Conservation (phyloP, 1,140 invertebrate genomes). For the Penaeus vannamei region DNA sequence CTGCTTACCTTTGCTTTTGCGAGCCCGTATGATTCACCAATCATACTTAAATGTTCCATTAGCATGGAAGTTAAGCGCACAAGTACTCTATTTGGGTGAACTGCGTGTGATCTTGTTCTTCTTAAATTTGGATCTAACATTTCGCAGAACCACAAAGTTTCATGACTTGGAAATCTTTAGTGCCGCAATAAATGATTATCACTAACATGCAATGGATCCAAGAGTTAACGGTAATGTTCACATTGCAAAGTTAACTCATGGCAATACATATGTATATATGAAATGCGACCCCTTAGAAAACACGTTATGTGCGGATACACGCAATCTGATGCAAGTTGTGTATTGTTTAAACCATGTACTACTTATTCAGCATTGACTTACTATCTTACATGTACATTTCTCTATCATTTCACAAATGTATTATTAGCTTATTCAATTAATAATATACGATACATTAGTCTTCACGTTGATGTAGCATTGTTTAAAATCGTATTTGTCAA, state of each 20-base stretch:
- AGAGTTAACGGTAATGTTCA: background rate
- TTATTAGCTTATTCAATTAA: too few species aligned
- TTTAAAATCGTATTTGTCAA: too few species aligned
- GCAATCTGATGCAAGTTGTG: too few species aligned
- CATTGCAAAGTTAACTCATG: background rate
- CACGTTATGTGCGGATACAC: too few species aligned
- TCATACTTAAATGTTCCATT: conserved; percentile 18
- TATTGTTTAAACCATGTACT: too few species aligned
- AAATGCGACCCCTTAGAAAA: too few species aligned
- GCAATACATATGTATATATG: too few species aligned
- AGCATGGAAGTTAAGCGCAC: conserved; percentile 8
- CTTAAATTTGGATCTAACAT: background rate
- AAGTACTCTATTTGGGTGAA: background rate
- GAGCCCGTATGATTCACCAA: background rate
- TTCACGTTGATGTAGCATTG: too few species aligned
- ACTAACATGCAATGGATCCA: background rate
- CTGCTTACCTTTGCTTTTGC: background rate
- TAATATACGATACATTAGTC: too few species aligned
- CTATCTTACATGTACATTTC: too few species aligned
- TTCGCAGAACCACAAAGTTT: background rate
- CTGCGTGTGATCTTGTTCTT: conserved; percentile 4
- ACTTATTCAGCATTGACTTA: too few species aligned
- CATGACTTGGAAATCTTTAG: conserved; percentile 5
- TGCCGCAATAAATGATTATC: conserved; percentile 9
- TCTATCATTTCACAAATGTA: too few species aligned